Evolutionary conservation across 2,888 invertebrate genomes (phyloP).

Genomic region (Melolontha melolontha): DNA sequence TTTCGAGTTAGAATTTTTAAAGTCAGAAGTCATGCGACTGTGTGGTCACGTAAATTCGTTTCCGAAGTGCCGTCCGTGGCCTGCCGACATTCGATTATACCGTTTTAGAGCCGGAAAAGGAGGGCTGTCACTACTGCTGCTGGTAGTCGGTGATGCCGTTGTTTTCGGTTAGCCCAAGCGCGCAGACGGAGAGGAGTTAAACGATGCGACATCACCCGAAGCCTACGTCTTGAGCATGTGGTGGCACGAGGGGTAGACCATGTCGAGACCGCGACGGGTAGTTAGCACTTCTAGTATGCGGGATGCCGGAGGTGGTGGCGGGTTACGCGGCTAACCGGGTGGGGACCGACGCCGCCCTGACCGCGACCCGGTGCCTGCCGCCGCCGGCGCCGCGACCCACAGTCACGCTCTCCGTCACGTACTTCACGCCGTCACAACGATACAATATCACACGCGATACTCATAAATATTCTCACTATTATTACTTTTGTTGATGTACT

Average conservation of each 20-base stretch:
- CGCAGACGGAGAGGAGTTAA: conserved; percentile 33
- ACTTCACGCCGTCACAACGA: conserved; percentile 45
- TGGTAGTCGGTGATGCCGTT: conserved; percentile 23
- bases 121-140: conserved; percentile 8
- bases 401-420: conserved; percentile 43
- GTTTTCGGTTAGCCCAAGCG: conserved; percentile 29
- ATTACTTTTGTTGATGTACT: conserved; percentile 1
- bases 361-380: conserved; percentile 51
- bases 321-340: conserved; percentile 54
- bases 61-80: conserved; percentile 17
- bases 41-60: conserved; percentile 31
- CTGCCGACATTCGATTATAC: conserved; percentile 31
- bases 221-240: conserved; percentile 38
- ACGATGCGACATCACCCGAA: conserved; percentile 16
- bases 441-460: conserved; percentile 40
- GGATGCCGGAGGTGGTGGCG: conserved; percentile 59
- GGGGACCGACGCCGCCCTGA: conserved; percentile 44
- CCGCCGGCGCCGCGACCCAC: conserved; percentile 53
- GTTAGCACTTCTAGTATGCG: conserved; percentile 53
- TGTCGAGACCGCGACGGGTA: conserved; percentile 47
- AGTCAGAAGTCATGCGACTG: conserved; percentile 18
- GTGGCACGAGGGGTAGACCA: conserved; percentile 40
- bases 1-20: conserved; percentile 8
- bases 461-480: conserved; percentile 33
- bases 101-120: conserved; percentile 21